Conservation (phyloP, 2,113 vertebrate species). For the Anthoscopus minutus region DNA sequence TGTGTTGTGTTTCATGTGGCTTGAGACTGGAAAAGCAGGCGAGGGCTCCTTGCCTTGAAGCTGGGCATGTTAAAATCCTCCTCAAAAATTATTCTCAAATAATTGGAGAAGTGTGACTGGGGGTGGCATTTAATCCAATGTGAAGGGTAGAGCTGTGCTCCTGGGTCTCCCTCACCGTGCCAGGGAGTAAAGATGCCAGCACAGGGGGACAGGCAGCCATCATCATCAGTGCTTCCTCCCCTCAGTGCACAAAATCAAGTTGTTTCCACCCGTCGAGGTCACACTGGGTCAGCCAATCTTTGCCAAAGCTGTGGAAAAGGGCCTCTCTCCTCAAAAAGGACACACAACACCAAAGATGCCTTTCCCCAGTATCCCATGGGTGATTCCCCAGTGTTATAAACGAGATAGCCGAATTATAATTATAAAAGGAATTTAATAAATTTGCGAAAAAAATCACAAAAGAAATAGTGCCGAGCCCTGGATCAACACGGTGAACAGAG, state of each 20-base stretch:
- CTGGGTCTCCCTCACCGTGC: fast-evolving
- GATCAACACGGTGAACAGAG: too few relatives aligned
- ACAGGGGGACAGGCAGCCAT: background rate
- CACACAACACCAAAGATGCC: background rate
- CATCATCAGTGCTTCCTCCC: background rate
- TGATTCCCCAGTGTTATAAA: too few relatives aligned
- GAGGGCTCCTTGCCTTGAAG: background rate
- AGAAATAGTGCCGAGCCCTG: too few relatives aligned
- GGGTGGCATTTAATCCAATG: background rate
- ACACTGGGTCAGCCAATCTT: background rate
- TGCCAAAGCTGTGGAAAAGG: background rate
- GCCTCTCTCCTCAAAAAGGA: background rate
- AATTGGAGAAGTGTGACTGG: background rate
- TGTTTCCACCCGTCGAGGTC: background rate
- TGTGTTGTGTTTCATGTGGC: background rate
- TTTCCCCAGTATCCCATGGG: background rate
- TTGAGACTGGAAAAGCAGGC: background rate
- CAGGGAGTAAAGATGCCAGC: background rate
- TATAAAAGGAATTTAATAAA: too few relatives aligned
- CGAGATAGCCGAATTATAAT: too few relatives aligned
- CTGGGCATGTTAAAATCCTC: background rate
- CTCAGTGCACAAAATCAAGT: background rate
- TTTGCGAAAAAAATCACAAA: too few relatives aligned
- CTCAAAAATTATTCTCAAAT: background rate
- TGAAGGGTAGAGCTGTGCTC: fast-evolving